A percentile compares a stretch with the other conserved stretches of the same genome.
phyloP scores from a whole-genome alignment of 2,797 vertebrate species.

The Molossus molossus region DNA sequence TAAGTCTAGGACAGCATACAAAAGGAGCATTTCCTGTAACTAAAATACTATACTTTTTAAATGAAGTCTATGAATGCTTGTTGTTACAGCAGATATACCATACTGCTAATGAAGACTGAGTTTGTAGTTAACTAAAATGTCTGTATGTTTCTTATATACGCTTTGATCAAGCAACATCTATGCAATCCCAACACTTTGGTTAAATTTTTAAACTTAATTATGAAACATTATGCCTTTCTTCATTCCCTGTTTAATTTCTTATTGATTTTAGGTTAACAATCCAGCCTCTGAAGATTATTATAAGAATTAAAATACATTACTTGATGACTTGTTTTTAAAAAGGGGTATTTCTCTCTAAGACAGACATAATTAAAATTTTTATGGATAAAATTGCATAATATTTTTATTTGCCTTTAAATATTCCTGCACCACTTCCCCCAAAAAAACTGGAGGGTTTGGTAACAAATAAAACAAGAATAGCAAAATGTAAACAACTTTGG shows the following conservation, averaged over 20 bases:
- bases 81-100: not conserved
- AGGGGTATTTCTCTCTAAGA: not conserved
- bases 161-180: not conserved
- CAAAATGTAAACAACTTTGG: not conserved
- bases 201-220: not conserved
- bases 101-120: not conserved
- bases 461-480: not conserved
- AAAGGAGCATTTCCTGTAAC: not conserved
- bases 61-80: not conserved
- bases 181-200: not conserved
- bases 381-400: not conserved
- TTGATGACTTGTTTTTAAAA: not conserved
- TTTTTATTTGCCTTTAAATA: slow-evolving; percentile 38
- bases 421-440: not conserved
- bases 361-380: slow-evolving; percentile 2
- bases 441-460: not conserved
- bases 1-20: not conserved
- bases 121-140: not conserved
- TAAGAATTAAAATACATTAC: slow-evolving; percentile 8
- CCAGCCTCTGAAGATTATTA: not conserved
- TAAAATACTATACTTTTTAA: not conserved
- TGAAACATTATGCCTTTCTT: not conserved
- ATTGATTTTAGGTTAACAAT: not conserved
- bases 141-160: not conserved
- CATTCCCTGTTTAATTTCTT: not conserved